Evolutionary conservation across 2,113 vertebrate genomes (phyloP), one percentile per base, ranked within the genome.

Genomic region (Gambusia affinis): DNA sequence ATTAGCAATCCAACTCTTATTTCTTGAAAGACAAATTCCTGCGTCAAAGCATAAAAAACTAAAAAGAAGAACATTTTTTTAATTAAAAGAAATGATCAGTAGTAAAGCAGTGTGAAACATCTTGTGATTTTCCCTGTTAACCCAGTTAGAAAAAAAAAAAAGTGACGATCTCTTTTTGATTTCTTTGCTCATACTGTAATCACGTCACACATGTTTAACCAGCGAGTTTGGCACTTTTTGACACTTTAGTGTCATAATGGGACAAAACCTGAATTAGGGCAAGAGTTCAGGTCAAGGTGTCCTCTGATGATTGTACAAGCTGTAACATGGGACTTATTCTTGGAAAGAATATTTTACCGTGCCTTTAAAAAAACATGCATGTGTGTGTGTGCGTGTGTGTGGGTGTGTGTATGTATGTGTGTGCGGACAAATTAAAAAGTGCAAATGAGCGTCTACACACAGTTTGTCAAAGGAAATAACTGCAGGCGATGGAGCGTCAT

Each of bases 391-490:
- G 63, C 3, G 4, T 1, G 44, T 1, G 42, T 44, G 42, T 1
- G 42, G 4, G 4, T 4, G 8, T 73, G 60, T 6, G 3, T 1
- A 2, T 39, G 15, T 30, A 15, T 19, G 44, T 28, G 7, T 76
- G 60, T 4, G 5, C 0, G 12, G 2, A 29, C 17, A 47, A 31
- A 30, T 22, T 63, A 79, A 79, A 5, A 7, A 51, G 81, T 73
- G 22, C 22, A 78, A 70, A 72, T 63, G 35, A 64, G 19, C 7
- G 27, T 11, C 31, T 28, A 31, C 28, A 35, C n/a, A 33, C 37
- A 47, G 17, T 63, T 28, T 70, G 39, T 74, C 54, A 28, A 63
- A 64, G 22, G 28, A 71, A 80, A 64, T 39, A 74, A 60, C 69
- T 60, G 44, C 3, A 19, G 63, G 74, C 63, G 10, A 37, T 70